Percentiles rank a stretch among this genome's conserved stretches.
phyloP scores from a whole-genome alignment of 2,888 invertebrate genomes.

The Perdita meconis region DNA sequence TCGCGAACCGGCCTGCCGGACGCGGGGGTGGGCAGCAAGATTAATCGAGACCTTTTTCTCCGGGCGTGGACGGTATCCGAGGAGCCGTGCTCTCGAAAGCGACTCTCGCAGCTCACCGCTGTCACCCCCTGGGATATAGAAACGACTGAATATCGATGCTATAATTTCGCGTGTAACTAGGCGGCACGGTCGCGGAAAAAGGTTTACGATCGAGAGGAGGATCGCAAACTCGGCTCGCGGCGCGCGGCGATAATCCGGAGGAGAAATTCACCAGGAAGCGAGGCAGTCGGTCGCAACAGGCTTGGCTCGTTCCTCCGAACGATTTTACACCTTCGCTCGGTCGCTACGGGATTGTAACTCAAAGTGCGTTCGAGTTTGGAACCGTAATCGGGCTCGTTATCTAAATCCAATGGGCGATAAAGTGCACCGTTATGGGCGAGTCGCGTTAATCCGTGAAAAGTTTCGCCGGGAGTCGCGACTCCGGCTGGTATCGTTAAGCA shows the following conservation, averaged over 20 bases:
- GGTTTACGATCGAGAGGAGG: constrained; percentile 1
- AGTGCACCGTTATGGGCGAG: constrained; percentile 11
- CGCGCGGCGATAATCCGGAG: constrained; percentile 1
- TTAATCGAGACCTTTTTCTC: constrained; percentile 60
- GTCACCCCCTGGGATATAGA: constrained; percentile 2
- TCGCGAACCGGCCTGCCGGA: constrained; percentile 44
- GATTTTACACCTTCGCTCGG: constrained; percentile 9
- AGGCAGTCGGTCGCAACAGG: neutral
- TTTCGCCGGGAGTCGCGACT: constrained; percentile 14
- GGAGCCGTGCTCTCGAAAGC: constrained; percentile 28
- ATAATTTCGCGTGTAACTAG: constrained; percentile 14
- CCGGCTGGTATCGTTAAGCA: neutral
- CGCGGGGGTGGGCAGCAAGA: constrained; percentile 53
- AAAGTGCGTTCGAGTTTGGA: constrained; percentile 15
- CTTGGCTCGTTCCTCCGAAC: constrained; percentile 3
- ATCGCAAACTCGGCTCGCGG: constrained; percentile 10
- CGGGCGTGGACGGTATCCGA: constrained; percentile 29
- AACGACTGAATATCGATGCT: constrained; percentile 11
- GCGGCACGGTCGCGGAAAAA: neutral
- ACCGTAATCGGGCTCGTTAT: constrained; percentile 26
- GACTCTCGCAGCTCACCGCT: neutral
- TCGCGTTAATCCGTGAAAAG: constrained; percentile 7
- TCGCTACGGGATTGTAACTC: constrained; percentile 15
- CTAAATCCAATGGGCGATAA: constrained; percentile 30
- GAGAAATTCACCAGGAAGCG: constrained; percentile 10